Percentiles rank a stretch among this genome's conserved stretches.
Conservation (phyloP, 2,797 vertebrate genomes). For the Melanotaenia trifasciata region DNA sequence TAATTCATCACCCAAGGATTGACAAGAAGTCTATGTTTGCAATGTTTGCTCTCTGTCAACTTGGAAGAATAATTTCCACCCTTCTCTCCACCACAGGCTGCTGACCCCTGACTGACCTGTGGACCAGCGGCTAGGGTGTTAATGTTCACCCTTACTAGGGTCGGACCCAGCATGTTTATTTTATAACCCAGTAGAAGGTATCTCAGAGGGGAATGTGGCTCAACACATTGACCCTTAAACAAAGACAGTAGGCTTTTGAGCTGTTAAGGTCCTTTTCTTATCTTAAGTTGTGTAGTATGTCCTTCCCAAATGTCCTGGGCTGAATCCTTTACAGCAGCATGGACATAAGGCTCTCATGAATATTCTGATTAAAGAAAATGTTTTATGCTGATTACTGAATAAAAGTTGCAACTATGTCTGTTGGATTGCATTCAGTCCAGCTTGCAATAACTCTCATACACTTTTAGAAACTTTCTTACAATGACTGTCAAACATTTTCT, state of each 20-base stretch:
- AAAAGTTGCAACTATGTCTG: conserved; percentile 4
- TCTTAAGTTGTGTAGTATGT: conserved; percentile 8
- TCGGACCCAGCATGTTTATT: conserved; percentile 75
- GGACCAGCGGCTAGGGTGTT: conserved; percentile 73
- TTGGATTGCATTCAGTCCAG: not conserved
- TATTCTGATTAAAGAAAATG: not conserved
- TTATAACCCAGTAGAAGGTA: conserved; percentile 73
- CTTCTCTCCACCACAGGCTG: conserved; percentile 61
- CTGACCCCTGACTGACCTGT: conserved; percentile 70
- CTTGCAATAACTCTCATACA: not conserved
- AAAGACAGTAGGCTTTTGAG: conserved; percentile 56
- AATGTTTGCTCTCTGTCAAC: conserved; percentile 41
- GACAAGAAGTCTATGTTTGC: conserved; percentile 32
- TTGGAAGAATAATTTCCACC: conserved; percentile 61
- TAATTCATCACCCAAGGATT: conserved; percentile 29
- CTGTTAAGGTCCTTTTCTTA: conserved; percentile 44
- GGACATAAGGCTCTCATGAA: not conserved
- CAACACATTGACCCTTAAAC: conserved; percentile 62
- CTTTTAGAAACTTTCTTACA: not conserved
- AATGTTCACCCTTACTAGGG: conserved; percentile 78
- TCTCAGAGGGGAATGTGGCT: conserved; percentile 59
- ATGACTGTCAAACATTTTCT: not conserved
- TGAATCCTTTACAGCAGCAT: not conserved
- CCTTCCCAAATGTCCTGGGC: not conserved
- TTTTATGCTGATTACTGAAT: not conserved